Conservation (phyloP, 2,113 vertebrate species). For the Myotis davidii region DNA sequence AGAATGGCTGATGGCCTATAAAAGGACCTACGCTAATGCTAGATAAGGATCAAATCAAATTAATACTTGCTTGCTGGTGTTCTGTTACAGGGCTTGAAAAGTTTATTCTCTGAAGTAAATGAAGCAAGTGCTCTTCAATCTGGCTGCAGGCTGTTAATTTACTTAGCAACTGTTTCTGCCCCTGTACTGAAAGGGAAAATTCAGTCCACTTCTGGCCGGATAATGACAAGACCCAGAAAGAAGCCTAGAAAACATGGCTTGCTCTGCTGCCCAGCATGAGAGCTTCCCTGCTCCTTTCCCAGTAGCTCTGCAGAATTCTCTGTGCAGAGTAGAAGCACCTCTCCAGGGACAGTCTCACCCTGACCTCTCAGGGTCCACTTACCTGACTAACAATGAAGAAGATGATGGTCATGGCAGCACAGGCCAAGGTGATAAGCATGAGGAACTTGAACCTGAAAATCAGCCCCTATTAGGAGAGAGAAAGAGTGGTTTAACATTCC, state of each 20-base stretch:
- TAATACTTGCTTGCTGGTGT: not conserved
- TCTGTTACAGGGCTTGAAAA: not conserved
- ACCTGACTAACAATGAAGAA: constrained; percentile 99
- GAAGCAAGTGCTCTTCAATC: not conserved
- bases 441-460: constrained; percentile 99
- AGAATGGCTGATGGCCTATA: not conserved
- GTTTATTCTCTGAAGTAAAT: constrained; percentile 21
- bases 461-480: constrained; percentile 89
- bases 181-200: not conserved
- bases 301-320: not conserved
- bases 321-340: not conserved
- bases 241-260: not conserved
- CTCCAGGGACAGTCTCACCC: not conserved
- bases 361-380: constrained; percentile 55
- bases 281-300: not conserved
- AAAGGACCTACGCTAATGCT: not conserved
- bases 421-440: constrained; percentile 97
- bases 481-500: not conserved
- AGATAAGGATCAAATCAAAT: constrained; percentile 27
- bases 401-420: constrained; percentile 97
- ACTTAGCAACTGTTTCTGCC: not conserved
- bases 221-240: not conserved
- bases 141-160: constrained; percentile 39
- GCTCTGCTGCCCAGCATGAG: not conserved
- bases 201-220: not conserved